phyloP scores from a whole-genome alignment of 2,113 vertebrate genomes.

The Thunnus thynnus region DNA sequence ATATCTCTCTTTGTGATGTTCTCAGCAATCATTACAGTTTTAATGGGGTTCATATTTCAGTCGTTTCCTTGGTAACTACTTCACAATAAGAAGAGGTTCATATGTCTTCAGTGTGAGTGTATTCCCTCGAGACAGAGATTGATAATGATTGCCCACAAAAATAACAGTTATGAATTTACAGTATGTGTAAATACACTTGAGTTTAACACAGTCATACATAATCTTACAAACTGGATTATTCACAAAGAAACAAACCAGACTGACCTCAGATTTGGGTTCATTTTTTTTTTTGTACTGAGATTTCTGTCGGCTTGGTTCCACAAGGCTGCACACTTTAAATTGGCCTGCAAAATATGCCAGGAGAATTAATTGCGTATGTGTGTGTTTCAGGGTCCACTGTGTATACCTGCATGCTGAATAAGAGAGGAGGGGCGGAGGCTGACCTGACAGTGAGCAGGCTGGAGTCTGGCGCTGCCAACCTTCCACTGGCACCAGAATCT shows the following conservation, averaged over 20 bases:
- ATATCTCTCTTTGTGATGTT: constrained; percentile 3
- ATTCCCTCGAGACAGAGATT: neutral
- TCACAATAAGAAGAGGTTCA: neutral
- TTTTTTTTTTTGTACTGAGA: constrained; percentile 10
- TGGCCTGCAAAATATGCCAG: constrained; percentile 2
- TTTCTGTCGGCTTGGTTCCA: neutral
- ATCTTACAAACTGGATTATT: neutral
- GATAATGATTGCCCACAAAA: neutral
- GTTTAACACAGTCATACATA: constrained; percentile 10
- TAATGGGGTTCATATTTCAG: neutral
- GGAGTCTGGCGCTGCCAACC: constrained; percentile 73
- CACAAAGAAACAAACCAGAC: neutral
- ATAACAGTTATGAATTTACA: neutral
- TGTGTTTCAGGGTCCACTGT: constrained; percentile 89
- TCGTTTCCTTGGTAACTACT: constrained; percentile 15
- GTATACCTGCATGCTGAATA: constrained; percentile 98
- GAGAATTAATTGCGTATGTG: constrained; percentile 15
- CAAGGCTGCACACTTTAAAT: neutral
- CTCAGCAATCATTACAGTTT: neutral
- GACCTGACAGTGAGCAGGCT: constrained; percentile 96
- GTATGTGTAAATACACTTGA: neutral
- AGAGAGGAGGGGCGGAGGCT: constrained; percentile 89
- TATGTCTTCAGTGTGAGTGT: neutral
- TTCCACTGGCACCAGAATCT: constrained; percentile 88
- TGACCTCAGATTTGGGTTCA: constrained; percentile 7